Evolutionary conservation across 2,113 vertebrate species (phyloP).

Genomic region (Agelaius tricolor): DNA sequence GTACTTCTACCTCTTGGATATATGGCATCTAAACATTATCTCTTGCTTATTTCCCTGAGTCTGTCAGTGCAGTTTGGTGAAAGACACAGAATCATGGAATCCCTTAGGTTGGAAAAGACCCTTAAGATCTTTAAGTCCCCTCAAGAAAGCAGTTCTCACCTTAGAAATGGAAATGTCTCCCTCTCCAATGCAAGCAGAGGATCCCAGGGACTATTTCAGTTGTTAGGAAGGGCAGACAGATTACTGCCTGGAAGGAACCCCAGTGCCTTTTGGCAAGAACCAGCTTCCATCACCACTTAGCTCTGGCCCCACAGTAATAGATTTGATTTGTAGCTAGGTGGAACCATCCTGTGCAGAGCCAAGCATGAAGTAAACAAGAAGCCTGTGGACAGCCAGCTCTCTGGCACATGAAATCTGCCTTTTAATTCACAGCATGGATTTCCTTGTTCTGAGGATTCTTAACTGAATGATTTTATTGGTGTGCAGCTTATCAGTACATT

Average conservation of each 20-base stretch:
- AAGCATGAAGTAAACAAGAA: neutral
- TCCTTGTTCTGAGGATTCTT: neutral
- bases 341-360: neutral
- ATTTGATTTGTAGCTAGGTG: neutral
- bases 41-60: neutral
- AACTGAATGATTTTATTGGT: neutral
- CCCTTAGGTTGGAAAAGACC: neutral
- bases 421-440: neutral
- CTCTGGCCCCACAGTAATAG: neutral
- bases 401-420: neutral
- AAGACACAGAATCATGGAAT: neutral
- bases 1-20: neutral
- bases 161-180: neutral
- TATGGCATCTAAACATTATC: neutral
- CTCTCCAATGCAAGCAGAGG: neutral
- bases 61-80: neutral
- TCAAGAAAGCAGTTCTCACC: accelerated
- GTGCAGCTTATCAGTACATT: neutral
- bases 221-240: accelerated
- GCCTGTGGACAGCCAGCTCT: neutral
- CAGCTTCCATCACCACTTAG: neutral
- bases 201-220: neutral
- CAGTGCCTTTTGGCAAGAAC: neutral
- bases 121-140: neutral
- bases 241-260: neutral